Conservation (phyloP, 1,140 invertebrate species). For the Piezodorus guildinii region DNA sequence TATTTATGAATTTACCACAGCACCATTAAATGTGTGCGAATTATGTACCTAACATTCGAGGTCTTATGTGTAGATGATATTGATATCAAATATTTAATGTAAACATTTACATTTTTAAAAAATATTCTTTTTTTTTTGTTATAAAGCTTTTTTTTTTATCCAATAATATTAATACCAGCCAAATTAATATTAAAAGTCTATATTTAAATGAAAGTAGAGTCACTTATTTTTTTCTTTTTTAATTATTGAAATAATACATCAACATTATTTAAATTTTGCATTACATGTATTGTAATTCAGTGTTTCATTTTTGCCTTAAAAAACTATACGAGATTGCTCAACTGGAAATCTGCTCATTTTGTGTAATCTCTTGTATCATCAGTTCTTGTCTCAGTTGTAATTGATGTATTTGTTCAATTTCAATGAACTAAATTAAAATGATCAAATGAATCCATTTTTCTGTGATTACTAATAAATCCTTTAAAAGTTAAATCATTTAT, state of each 20-base stretch:
- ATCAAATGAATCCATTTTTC: slow-evolving; percentile 8
- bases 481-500: neutral
- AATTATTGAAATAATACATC: neutral
- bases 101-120: no score
- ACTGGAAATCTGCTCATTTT: neutral
- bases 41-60: no score
- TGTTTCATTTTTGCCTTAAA: neutral
- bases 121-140: neutral
- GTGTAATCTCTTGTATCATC: neutral
- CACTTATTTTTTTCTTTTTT: neutral
- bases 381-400: neutral
- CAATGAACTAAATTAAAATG: neutral
- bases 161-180: neutral
- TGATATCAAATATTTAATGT: no score
- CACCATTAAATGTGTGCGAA: no score
- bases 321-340: slow-evolving; percentile 5
- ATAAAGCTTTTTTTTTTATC: neutral
- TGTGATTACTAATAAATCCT: slow-evolving; percentile 13
- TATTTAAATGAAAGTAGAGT: neutral
- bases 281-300: neutral
- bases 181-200: neutral
- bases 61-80: no score
- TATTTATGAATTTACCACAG: no score
- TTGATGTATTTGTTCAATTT: neutral
- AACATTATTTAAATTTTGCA: neutral